Evolutionary conservation across 2,888 invertebrate genomes (phyloP).

Genomic region (Eristalinus aeneus): DNA sequence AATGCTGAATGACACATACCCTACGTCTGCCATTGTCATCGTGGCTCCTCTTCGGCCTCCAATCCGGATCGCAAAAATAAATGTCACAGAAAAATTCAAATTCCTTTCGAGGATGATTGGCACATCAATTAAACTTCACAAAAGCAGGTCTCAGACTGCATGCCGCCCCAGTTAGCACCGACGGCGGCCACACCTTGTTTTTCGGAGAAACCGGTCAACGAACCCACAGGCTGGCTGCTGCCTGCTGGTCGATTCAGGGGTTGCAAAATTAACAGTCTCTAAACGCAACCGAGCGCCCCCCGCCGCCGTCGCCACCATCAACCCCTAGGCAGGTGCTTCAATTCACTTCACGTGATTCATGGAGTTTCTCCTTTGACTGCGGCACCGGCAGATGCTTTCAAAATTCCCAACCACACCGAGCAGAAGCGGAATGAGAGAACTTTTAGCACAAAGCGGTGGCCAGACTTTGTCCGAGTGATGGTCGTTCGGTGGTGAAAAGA

Average conservation of each 20-base stretch:
- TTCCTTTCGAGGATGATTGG: constrained; percentile 55
- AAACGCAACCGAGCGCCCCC: constrained; percentile 12
- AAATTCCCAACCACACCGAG: constrained; percentile 12
- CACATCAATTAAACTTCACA: constrained; percentile 60
- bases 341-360: constrained; percentile 64
- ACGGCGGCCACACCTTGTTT: constrained; percentile 52
- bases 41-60: neutral
- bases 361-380: constrained; percentile 37
- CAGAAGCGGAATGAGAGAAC: neutral
- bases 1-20: constrained; percentile 37
- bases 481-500: neutral
- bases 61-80: constrained; percentile 34
- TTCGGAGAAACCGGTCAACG: constrained; percentile 47
- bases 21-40: neutral
- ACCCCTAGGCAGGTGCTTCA: constrained; percentile 60
- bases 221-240: constrained; percentile 2
- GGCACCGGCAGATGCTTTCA: constrained; percentile 18
- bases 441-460: neutral
- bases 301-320: no score
- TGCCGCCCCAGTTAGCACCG: neutral
- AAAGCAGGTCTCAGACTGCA: constrained; percentile 13
- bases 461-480: neutral
- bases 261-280: constrained; percentile 42
- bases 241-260: constrained; percentile 23
- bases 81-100: constrained; percentile 56